These are phyloP conservation scores for Sphaerodactylus townsendi DNA, from an alignment of 2,113 vertebrate species.

Conservation along the genomic window DNA sequence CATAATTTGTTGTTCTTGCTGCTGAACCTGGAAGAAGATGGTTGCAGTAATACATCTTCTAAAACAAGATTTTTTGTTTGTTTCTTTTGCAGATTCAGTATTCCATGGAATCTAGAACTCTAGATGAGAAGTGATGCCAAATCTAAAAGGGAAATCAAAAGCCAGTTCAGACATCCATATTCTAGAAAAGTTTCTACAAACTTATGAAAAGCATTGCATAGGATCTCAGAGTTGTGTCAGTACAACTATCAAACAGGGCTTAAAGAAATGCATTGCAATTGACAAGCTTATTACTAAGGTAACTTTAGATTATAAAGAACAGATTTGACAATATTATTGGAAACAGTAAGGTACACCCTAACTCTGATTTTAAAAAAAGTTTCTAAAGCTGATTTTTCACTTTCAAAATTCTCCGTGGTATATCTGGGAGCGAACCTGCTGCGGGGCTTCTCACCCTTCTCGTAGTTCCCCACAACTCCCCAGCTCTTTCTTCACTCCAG, in stretches of 20 bases:
- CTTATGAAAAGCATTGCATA: constrained; percentile 35
- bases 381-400: too few relatives aligned
- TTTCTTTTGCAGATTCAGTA: constrained; percentile 31
- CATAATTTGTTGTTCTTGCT: neutral
- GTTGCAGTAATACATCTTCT: neutral
- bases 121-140: constrained; percentile 26
- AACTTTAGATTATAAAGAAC: neutral
- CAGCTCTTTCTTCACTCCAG: too few relatives aligned
- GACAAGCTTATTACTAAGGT: constrained; percentile 20
- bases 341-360: neutral
- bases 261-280: constrained; percentile 36
- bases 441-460: too few relatives aligned
- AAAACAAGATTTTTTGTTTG: neutral
- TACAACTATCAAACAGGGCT: constrained; percentile 29
- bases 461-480: too few relatives aligned
- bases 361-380: neutral
- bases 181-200: constrained; percentile 46
- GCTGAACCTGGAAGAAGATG: neutral
- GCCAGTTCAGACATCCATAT: constrained; percentile 1
- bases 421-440: too few relatives aligned
- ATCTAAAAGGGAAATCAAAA: constrained; percentile 19
- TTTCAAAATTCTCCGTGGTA: too few relatives aligned
- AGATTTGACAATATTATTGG: neutral
- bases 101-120: constrained; percentile 8
- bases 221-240: constrained; percentile 35